Percentiles rank a stretch among this genome's conserved stretches.
These are phyloP conservation scores for Nesidiocoris tenuis DNA, from an alignment of 2,888 invertebrate genomes.

Conservation along the genomic window DNA sequence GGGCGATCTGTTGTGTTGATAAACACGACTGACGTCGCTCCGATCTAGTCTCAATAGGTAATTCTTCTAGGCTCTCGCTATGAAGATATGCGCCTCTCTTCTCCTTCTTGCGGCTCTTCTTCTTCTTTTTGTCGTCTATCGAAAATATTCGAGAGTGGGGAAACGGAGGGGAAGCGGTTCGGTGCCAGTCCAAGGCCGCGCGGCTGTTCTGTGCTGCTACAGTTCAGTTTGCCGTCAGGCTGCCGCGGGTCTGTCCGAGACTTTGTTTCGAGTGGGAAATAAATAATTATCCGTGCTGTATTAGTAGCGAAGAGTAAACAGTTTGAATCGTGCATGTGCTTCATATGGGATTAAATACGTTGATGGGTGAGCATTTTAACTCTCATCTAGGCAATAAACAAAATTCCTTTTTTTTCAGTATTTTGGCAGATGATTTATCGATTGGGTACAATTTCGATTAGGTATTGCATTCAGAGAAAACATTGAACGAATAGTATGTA, in stretches of 20 bases:
- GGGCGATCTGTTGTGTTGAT: background rate
- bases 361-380: constrained; percentile 23
- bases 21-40: background rate
- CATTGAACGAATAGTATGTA: no score
- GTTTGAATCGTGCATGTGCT: constrained; percentile 4
- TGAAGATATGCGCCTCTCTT: no score
- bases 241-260: constrained; percentile 18
- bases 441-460: no score
- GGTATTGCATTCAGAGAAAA: no score
- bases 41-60: background rate
- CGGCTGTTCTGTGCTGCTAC: background rate
- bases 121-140: background rate
- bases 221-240: background rate
- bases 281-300: no score
- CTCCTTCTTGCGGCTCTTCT: no score
- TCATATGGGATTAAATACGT: constrained; percentile 32
- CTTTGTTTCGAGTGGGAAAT: constrained; percentile 2
- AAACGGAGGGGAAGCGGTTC: background rate
- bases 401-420: background rate
- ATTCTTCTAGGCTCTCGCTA: background rate
- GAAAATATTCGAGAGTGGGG: background rate
- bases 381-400: background rate
- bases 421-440: background rate
- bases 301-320: no score
- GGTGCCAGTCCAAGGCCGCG: background rate